A percentile compares a stretch with the other conserved stretches of the same genome.
phyloP scores from a whole-genome alignment of 2,113 vertebrate species.

The Motacilla alba region DNA sequence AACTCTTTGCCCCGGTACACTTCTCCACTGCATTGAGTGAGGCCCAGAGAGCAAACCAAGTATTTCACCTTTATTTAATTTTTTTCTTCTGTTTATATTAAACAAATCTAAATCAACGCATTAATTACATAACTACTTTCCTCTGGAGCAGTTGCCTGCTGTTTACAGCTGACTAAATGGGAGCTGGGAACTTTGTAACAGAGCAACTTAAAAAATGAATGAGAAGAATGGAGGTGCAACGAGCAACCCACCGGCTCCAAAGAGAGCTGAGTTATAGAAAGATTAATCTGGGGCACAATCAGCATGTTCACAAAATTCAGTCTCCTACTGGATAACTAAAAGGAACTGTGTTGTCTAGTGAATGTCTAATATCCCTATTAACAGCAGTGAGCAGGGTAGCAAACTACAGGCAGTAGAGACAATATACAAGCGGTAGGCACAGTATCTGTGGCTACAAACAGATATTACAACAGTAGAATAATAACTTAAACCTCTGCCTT shows the following conservation, averaged over 20 bases:
- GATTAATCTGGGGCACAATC: not conserved
- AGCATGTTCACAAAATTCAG: not conserved
- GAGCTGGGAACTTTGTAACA: not conserved
- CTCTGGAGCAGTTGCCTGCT: not conserved
- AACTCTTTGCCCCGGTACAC: not conserved
- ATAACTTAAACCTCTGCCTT: slow-evolving; percentile 44
- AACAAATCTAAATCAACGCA: not conserved
- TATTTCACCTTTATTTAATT: not conserved
- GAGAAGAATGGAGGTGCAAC: not conserved
- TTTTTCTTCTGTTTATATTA: not conserved
- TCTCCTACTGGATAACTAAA: not conserved
- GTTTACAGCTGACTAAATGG: not conserved
- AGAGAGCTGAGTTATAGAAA: not conserved
- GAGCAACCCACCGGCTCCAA: not conserved
- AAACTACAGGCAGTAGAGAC: not conserved
- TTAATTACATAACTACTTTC: not conserved
- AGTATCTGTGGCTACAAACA: not conserved
- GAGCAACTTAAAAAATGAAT: not conserved
- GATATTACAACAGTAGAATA: slow-evolving; percentile 20
- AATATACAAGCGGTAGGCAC: not conserved
- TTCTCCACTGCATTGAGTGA: not conserved
- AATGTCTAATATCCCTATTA: not conserved
- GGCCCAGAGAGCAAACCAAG: not conserved
- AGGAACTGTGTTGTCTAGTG: not conserved
- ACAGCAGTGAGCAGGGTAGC: not conserved